Percentiles rank a stretch among this genome's conserved stretches.
These are phyloP conservation scores for Triplophysa yarkandensis DNA, from an alignment of 2,797 vertebrate species.

Conservation along the genomic window DNA sequence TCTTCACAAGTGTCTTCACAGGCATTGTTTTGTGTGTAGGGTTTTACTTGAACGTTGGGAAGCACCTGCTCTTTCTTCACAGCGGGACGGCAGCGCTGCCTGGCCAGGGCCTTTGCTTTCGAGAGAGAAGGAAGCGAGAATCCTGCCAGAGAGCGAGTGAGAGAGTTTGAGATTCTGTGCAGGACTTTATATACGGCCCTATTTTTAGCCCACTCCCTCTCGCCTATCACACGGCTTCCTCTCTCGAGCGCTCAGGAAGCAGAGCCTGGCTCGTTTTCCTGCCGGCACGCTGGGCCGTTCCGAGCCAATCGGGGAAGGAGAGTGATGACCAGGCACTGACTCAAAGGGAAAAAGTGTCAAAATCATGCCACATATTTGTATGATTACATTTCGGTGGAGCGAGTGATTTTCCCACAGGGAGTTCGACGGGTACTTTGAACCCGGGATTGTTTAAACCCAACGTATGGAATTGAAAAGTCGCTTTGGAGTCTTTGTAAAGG, in stretches of 20 bases:
- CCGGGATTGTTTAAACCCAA: background rate
- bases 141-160: conserved; percentile 51
- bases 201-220: conserved; percentile 93
- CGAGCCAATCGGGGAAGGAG: conserved; percentile 77
- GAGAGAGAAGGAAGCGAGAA: conserved; percentile 53
- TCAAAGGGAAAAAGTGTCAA: conserved; percentile 49
- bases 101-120: conserved; percentile 34
- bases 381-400: conserved; percentile 56
- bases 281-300: conserved; percentile 78
- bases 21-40: no score
- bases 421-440: conserved; percentile 9
- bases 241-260: conserved; percentile 88
- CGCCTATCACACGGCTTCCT: conserved; percentile 91
- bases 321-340: conserved; percentile 63
- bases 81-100: conserved; percentile 52
- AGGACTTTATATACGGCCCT: conserved; percentile 87
- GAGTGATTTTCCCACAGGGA: conserved; percentile 60
- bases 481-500: background rate
- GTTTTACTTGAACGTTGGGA: conserved; percentile 69
- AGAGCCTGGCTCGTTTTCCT: conserved; percentile 82
- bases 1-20: no score
- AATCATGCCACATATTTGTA: conserved; percentile 47
- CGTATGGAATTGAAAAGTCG: background rate
- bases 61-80: conserved; percentile 72
- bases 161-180: conserved; percentile 74